Evolutionary conservation across 1,140 invertebrate species (phyloP).

Genomic region (Prorops nasuta): DNA sequence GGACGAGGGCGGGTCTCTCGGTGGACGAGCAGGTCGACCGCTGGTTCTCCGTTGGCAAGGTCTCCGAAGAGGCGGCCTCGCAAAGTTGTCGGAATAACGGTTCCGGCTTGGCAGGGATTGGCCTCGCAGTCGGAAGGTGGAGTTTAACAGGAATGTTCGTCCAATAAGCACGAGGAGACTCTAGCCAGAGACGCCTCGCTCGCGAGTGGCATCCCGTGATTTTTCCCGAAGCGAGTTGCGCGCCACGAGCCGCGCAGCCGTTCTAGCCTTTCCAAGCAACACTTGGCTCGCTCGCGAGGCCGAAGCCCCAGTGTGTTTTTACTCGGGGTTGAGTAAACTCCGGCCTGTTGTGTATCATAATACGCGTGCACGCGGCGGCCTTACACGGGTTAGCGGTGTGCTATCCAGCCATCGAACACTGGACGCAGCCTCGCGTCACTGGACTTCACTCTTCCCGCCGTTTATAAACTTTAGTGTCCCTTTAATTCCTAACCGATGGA

Average conservation of each 20-base stretch:
- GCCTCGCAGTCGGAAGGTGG: too few species aligned
- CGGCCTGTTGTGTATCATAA: slow-evolving; percentile 56
- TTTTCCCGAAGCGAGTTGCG: slow-evolving; percentile 23
- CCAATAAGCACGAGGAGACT: too few species aligned
- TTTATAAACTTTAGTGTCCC: too few species aligned
- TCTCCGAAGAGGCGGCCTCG: not conserved
- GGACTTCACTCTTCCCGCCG: slow-evolving; percentile 10
- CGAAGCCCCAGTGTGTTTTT: slow-evolving; percentile 55
- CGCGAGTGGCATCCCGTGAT: slow-evolving; percentile 14
- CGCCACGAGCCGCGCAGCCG: slow-evolving; percentile 18
- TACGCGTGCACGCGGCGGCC: slow-evolving; percentile 40
- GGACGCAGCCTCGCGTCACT: slow-evolving; percentile 23
- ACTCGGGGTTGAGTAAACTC: slow-evolving; percentile 56
- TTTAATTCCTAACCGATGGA: too few species aligned
- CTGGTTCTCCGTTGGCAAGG: not conserved
- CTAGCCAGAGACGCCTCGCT: too few species aligned
- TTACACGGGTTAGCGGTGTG: slow-evolving; percentile 39
- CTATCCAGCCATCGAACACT: slow-evolving; percentile 23
- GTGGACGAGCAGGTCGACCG: slow-evolving; percentile 10
- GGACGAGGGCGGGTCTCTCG: too few species aligned
- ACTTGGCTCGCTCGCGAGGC: slow-evolving; percentile 29
- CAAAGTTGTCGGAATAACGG: slow-evolving; percentile 8
- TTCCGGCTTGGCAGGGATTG: slow-evolving; percentile 2
- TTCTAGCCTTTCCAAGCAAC: slow-evolving; percentile 16
- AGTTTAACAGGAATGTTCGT: too few species aligned